These are phyloP conservation scores for Nothobranchius kuhntae DNA, from an alignment of 2,113 vertebrate species.

Conservation along the genomic window DNA sequence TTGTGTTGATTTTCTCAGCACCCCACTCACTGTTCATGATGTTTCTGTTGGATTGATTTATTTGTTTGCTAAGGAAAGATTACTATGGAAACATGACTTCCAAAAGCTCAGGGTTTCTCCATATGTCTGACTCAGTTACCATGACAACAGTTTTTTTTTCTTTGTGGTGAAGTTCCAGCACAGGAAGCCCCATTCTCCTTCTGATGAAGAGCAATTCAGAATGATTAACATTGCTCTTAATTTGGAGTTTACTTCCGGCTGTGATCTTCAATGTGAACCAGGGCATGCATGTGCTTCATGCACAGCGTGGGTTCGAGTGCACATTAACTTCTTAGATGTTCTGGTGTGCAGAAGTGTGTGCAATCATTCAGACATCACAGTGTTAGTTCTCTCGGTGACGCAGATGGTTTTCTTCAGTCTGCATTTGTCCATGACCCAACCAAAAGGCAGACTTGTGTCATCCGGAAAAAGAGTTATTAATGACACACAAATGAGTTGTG, in stretches of 20 bases:
- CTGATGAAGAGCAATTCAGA: background rate
- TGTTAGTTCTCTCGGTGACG: slow-evolving; percentile 32
- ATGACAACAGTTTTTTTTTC: slow-evolving; percentile 45
- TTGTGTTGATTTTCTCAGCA: slow-evolving; percentile 1
- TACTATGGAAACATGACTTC: slow-evolving; percentile 46
- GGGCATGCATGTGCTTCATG: background rate
- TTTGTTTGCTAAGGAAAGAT: slow-evolving; percentile 13
- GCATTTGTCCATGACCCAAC: slow-evolving; percentile 31
- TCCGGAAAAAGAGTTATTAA: slow-evolving; percentile 14
- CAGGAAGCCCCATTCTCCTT: slow-evolving; percentile 33
- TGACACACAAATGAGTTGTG: slow-evolving; percentile 7
- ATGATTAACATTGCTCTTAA: background rate
- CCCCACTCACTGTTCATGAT: slow-evolving; percentile 2
- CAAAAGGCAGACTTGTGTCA: slow-evolving; percentile 30
- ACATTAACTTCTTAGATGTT: background rate
- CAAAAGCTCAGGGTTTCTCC: slow-evolving; percentile 39
- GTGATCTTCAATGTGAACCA: slow-evolving; percentile 3
- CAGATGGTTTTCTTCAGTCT: slow-evolving; percentile 27
- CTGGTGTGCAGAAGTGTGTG: slow-evolving; percentile 4
- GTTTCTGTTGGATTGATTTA: background rate
- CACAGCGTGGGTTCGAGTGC: slow-evolving; percentile 16
- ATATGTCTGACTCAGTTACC: slow-evolving; percentile 52
- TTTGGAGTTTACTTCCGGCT: slow-evolving; percentile 13
- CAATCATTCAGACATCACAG: slow-evolving; percentile 10
- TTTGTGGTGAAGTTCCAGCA: slow-evolving; percentile 40